phyloP scores from a whole-genome alignment of 2,113 vertebrate species.

The Parus major region DNA sequence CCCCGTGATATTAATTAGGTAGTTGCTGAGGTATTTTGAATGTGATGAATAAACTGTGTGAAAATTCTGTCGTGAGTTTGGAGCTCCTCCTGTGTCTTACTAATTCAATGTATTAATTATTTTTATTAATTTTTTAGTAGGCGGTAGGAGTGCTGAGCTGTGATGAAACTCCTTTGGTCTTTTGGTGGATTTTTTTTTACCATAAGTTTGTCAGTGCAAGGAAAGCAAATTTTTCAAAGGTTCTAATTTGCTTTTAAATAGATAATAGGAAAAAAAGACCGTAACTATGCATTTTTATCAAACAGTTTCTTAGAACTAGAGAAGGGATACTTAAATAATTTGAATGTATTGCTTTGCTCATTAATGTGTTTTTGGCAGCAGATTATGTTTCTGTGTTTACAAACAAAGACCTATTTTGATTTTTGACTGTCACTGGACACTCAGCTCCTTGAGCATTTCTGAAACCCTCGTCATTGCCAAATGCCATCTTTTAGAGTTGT shows the following conservation, averaged over 20 bases:
- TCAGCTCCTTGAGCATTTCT: background rate
- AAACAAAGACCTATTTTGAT: background rate
- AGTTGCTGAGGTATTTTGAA: constrained; percentile 64
- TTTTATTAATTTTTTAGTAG: constrained; percentile 68
- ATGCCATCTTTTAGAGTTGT: background rate
- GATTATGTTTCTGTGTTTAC: background rate
- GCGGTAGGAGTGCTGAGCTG: constrained; percentile 5
- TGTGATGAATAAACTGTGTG: constrained; percentile 58
- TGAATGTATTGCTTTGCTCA: background rate
- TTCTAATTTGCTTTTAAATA: background rate
- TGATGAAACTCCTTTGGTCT: background rate
- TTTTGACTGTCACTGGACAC: background rate
- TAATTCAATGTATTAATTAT: constrained; percentile 73
- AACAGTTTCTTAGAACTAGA: background rate
- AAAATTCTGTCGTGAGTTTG: constrained; percentile 52
- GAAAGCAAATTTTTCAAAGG: background rate
- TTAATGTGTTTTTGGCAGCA: background rate
- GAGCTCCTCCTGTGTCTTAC: constrained; percentile 62
- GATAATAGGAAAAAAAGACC: background rate
- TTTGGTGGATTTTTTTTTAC: background rate
- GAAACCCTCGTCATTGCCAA: background rate
- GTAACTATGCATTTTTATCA: background rate
- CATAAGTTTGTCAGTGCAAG: background rate
- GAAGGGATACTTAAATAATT: background rate
- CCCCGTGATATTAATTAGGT: constrained; percentile 66